A percentile compares a stretch with the other conserved stretches of the same genome.
Evolutionary conservation across 2,113 vertebrate genomes (phyloP).

Genomic region (Ploceus nigricollis): DNA sequence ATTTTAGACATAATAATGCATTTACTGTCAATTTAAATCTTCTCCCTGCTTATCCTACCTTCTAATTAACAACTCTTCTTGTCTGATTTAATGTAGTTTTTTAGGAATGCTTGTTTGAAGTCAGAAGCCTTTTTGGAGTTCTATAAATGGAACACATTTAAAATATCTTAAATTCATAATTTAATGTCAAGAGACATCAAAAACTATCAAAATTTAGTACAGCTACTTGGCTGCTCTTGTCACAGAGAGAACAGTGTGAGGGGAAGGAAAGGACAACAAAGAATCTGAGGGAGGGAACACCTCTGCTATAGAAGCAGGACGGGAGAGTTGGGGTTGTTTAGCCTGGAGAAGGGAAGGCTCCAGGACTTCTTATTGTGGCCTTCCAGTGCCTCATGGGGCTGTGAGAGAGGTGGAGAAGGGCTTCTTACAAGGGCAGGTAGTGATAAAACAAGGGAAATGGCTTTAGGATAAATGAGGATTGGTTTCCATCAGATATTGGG

Average conservation of each 20-base stretch:
- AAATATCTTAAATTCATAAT: not conserved
- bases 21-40: not conserved
- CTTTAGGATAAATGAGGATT: not conserved
- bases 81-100: not conserved
- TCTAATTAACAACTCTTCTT: not conserved
- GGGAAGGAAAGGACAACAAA: not conserved
- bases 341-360: not conserved
- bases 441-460: not conserved
- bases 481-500: not conserved
- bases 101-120: not conserved
- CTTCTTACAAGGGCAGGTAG: not conserved
- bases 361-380: not conserved
- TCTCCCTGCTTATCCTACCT: not conserved
- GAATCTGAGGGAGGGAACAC: not conserved
- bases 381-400: not conserved
- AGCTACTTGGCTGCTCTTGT: not conserved
- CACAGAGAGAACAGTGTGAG: not conserved
- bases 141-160: not conserved
- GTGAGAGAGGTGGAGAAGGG: not conserved
- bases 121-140: not conserved
- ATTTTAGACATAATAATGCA: not conserved
- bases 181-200: not conserved
- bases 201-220: not conserved
- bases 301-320: not conserved
- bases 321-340: not conserved